A percentile compares a stretch with the other conserved stretches of the same genome.
Evolutionary conservation across 1,140 invertebrate genomes (phyloP).

Genomic region (Bombus ignitus): DNA sequence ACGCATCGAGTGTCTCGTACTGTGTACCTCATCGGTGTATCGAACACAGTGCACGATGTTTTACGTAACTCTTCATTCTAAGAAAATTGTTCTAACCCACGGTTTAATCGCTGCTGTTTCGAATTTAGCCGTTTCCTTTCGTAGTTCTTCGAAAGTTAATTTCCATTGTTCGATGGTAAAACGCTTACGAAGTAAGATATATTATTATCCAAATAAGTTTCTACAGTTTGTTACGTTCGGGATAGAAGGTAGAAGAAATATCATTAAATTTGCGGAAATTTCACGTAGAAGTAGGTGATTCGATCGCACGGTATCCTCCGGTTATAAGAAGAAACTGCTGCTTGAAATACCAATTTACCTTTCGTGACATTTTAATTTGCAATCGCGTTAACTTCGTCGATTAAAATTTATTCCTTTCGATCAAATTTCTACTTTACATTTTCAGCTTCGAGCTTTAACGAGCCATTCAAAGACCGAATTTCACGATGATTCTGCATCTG

Average conservation of each 20-base stretch:
- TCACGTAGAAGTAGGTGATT: too few relatives aligned
- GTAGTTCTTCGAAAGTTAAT: neutral
- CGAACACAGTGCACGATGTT: slow-evolving; percentile 64
- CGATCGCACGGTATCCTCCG: too few relatives aligned
- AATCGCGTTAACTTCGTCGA: neutral
- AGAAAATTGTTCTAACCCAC: neutral
- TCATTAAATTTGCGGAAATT: too few relatives aligned
- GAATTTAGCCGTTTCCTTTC: neutral
- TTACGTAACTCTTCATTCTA: slow-evolving; percentile 62
- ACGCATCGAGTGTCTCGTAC: slow-evolving; percentile 57
- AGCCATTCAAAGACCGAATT: neutral
- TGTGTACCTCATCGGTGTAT: slow-evolving; percentile 56
- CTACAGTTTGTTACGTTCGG: neutral
- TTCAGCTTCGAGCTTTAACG: neutral
- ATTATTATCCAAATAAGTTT: neutral
- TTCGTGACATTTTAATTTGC: neutral
- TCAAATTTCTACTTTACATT: neutral
- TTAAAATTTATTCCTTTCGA: neutral
- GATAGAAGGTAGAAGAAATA: neutral
- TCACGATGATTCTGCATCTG: too few relatives aligned
- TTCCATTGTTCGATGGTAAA: neutral
- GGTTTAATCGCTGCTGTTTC: neutral
- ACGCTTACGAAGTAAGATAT: neutral
- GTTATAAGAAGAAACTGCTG: too few relatives aligned
- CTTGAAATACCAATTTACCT: neutral